phyloP scores from a whole-genome alignment of 2,888 invertebrate genomes.

The Eledona agricola region DNA sequence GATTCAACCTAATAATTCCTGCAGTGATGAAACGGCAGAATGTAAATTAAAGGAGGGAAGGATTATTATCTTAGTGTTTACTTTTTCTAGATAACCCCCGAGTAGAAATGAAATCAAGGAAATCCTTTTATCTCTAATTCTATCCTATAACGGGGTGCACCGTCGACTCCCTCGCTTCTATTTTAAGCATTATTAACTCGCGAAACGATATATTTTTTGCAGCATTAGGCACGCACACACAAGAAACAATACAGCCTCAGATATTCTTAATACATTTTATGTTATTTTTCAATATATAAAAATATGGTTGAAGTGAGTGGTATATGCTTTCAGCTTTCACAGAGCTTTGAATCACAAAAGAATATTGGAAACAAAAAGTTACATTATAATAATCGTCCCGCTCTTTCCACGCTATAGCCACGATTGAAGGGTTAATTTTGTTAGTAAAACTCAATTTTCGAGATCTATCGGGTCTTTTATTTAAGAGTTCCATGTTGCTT shows the following conservation, averaged over 20 bases:
- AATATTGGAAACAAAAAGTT: conserved; percentile 36
- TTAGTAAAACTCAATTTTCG: conserved; percentile 45
- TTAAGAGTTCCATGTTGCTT: conserved; percentile 40
- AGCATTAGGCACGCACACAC: no score
- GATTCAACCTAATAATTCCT: conserved; percentile 16
- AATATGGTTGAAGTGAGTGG: no score
- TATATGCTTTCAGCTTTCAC: conserved; percentile 24
- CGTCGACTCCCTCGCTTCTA: conserved; percentile 37
- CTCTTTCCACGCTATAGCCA: conserved; percentile 41
- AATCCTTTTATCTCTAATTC: conserved; percentile 46
- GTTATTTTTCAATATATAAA: no score
- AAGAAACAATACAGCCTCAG: no score
- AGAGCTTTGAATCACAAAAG: conserved; percentile 37
- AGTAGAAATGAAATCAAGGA: conserved; percentile 50
- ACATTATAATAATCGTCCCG: conserved; percentile 39
- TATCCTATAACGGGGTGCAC: conserved; percentile 43
- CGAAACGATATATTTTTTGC: conserved; percentile 7
- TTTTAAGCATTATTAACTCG: conserved; percentile 40
- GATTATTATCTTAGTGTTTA: conserved; percentile 37
- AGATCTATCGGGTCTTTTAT: conserved; percentile 43
- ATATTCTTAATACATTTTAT: conserved; percentile 8
- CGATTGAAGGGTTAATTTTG: conserved; percentile 47
- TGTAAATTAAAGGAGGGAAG: conserved; percentile 18
- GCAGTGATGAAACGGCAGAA: conserved; percentile 8
- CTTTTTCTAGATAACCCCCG: conserved; percentile 46